Evolutionary conservation across 2,888 invertebrate genomes (phyloP).

Genomic region (Caenorhabditis japonica): DNA sequence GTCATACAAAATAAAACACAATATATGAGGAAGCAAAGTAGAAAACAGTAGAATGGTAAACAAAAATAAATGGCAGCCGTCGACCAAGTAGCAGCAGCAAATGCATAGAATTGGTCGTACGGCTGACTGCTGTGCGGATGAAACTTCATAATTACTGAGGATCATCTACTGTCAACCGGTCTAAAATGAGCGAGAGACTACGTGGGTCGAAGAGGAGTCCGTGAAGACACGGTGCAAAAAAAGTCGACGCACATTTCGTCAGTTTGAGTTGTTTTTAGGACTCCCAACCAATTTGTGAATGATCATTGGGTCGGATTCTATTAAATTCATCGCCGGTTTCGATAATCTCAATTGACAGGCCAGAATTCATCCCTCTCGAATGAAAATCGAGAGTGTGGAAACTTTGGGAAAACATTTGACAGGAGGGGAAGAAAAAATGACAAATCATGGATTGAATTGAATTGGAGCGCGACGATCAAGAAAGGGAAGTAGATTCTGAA

Average conservation of each 20-base stretch:
- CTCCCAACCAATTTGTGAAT: conserved; percentile 27
- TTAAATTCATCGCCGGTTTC: no score
- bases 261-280: conserved; percentile 50
- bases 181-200: conserved; percentile 44
- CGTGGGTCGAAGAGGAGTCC: neutral
- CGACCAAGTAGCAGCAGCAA: conserved; percentile 21
- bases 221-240: conserved; percentile 18
- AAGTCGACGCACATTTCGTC: conserved; percentile 50
- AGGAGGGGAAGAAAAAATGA: no score
- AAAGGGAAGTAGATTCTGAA: conserved; percentile 43
- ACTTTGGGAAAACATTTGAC: no score
- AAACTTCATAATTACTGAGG: conserved; percentile 60
- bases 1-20: conserved; percentile 22
- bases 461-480: conserved; percentile 33
- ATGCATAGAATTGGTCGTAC: conserved; percentile 38
- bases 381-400: no score
- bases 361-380: no score
- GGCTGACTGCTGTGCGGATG: conserved; percentile 31
- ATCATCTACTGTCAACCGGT: conserved; percentile 59
- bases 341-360: no score
- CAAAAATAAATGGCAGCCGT: conserved; percentile 48
- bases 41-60: conserved; percentile 32
- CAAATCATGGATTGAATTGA: neutral
- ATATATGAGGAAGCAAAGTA: conserved; percentile 5
- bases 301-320: no score